These are phyloP conservation scores for Lochmaea crataegi DNA, from an alignment of 2,888 invertebrate genomes.

Conservation along the genomic window DNA sequence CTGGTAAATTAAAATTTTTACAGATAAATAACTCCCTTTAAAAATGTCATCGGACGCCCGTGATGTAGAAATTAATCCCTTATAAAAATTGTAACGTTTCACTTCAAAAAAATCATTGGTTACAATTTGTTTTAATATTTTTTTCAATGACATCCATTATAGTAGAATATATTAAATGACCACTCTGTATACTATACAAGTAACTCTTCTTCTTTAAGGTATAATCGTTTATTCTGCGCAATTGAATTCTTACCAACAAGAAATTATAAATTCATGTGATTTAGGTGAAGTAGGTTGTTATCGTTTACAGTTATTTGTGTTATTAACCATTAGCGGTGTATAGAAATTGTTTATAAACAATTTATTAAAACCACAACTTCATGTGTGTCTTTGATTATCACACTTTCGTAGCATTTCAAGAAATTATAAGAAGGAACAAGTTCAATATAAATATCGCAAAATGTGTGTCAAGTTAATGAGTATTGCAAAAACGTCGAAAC, in stretches of 20 bases:
- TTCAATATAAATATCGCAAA: background rate
- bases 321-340: conserved; percentile 18
- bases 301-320: conserved; percentile 28
- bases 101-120: too few species aligned
- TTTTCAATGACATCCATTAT: too few species aligned
- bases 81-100: too few species aligned
- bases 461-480: background rate
- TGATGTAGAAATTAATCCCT: too few species aligned
- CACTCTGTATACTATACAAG: background rate
- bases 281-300: conserved; percentile 26
- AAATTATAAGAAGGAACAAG: conserved; percentile 7
- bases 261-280: background rate
- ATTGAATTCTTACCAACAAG: background rate
- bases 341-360: conserved; percentile 26
- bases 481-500: background rate
- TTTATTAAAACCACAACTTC: conserved; percentile 3
- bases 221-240: background rate
- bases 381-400: background rate
- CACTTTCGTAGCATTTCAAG: background rate
- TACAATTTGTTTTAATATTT: too few species aligned
- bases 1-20: too few species aligned
- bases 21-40: too few species aligned
- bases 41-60: too few species aligned
- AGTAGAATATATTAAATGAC: too few species aligned
- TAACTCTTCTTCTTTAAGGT: background rate